Conservation (phyloP, 2,797 vertebrate species). For the Peromyscus aztecus region DNA sequence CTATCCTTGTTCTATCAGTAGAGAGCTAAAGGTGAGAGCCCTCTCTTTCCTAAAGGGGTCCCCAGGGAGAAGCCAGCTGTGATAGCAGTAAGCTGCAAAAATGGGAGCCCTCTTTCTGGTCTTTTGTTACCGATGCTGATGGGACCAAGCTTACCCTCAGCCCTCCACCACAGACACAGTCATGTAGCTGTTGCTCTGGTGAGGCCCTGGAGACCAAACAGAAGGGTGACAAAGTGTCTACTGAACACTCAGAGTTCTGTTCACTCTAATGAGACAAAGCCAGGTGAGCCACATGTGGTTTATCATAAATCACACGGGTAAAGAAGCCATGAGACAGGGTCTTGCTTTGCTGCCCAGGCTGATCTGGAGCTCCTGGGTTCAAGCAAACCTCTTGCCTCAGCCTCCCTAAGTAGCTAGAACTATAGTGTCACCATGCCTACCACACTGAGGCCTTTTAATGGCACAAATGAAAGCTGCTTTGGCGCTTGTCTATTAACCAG, state of each 20-base stretch:
- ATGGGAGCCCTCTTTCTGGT: not conserved
- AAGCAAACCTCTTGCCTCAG: not conserved
- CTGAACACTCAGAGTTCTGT: conserved; percentile 42
- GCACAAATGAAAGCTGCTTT: conserved; percentile 5
- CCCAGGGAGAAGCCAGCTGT: not conserved
- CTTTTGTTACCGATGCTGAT: not conserved
- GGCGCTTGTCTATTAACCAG: conserved; percentile 74
- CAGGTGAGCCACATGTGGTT: conserved; percentile 27
- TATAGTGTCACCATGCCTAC: not conserved
- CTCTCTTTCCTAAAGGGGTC: not conserved
- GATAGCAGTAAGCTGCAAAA: not conserved
- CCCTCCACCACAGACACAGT: not conserved
- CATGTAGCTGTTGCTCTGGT: not conserved
- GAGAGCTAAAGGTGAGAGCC: not conserved
- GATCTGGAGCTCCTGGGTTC: not conserved
- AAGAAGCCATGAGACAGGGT: conserved; percentile 24
- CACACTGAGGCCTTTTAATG: not conserved
- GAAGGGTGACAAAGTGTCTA: not conserved
- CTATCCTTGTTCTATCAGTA: not conserved
- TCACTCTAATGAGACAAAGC: conserved; percentile 29
- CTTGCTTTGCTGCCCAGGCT: not conserved
- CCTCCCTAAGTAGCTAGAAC: not conserved
- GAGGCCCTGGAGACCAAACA: conserved; percentile 29
- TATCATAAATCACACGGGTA: conserved; percentile 1
- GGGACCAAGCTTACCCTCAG: not conserved